phyloP scores from a whole-genome alignment of 1,140 invertebrate species.

The Littorina saxatilis region DNA sequence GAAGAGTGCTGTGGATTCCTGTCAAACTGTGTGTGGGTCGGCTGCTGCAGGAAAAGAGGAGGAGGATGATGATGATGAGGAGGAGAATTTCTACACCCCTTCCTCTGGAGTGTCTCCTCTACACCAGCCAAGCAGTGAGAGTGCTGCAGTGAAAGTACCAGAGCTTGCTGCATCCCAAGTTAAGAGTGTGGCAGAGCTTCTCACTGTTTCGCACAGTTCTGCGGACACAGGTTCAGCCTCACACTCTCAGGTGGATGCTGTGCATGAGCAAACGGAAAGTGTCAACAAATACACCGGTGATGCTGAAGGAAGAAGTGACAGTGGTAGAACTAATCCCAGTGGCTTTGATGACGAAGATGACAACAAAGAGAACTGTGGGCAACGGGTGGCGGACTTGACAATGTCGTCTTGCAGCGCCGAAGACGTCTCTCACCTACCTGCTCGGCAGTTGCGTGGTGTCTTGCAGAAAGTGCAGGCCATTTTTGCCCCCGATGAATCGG shows the following conservation, averaged over 20 bases:
- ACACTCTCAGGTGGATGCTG: too few species aligned
- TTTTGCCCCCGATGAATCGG: not conserved
- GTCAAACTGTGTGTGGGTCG: too few species aligned
- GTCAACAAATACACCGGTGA: too few species aligned
- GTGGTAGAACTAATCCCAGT: too few species aligned
- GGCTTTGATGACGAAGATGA: not conserved
- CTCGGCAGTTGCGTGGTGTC: not conserved
- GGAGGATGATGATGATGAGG: conserved; percentile 14
- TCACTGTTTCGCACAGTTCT: too few species aligned
- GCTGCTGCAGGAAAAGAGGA: not conserved
- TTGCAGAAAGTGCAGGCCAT: conserved; percentile 1
- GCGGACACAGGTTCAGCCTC: too few species aligned
- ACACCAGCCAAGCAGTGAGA: not conserved
- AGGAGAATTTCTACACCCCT: conserved; percentile 29
- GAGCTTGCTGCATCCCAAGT: not conserved
- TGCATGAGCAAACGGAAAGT: too few species aligned
- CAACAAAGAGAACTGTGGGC: not conserved
- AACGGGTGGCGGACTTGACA: too few species aligned
- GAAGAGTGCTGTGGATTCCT: too few species aligned
- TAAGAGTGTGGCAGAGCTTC: too few species aligned
- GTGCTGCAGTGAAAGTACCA: not conserved
- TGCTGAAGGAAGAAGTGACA: not conserved
- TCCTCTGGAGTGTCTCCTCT: conserved; percentile 23
- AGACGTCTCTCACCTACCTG: not conserved
- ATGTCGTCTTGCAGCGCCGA: too few species aligned